Evolutionary conservation across 2,113 vertebrate species (phyloP), one percentile per base, ranked within the genome.

Genomic region (Acrocephalus kingi): DNA sequence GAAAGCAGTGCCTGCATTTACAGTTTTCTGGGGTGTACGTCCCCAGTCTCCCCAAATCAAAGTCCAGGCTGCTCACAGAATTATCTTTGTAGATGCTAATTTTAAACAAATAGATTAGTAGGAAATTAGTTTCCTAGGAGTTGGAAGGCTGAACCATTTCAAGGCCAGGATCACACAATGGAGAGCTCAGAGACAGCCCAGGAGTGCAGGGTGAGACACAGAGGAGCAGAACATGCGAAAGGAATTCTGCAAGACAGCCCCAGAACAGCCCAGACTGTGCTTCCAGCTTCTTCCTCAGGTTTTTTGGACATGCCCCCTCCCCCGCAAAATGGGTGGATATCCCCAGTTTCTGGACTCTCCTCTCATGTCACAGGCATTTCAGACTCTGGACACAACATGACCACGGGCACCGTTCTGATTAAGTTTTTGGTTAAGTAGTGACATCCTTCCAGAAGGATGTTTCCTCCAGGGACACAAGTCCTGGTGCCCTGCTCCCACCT

Each of bases 91-190:
- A 97, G 76, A 87, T 68, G 54, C 28, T 92, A 73, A 96, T 96
- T 97, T 95, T 94, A 91, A 96, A 90, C 92, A 97, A 97, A 96
- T 67, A 96, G 82, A 95, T 92, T 63, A 87, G 20, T 16, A 79
- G 27, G 78, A 90, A 96, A 90, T 94, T 84, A 80, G 66, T 46
- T 96, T 59, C 78, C 37, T 51, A 49, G 79, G 62, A 93, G 19
- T 19, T 76, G 81, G 77, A 93, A 89, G 49, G 49, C 64, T 84
- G 82, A 94, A 21, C 30, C 0, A 1, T 90, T 95, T 56, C 92
- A 95, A 93, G 92, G 87, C 49, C 35, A n/a, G 66, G n/a, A 87
- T 6, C 64, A 43, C 55, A 72, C 87, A 93, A 77, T 1, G 1
- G 62, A 95, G 81, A 79, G 43, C 68, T 68, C 12, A 2, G 49